Conservation (phyloP, 2,888 invertebrate species). For the Xylophagus ater region DNA sequence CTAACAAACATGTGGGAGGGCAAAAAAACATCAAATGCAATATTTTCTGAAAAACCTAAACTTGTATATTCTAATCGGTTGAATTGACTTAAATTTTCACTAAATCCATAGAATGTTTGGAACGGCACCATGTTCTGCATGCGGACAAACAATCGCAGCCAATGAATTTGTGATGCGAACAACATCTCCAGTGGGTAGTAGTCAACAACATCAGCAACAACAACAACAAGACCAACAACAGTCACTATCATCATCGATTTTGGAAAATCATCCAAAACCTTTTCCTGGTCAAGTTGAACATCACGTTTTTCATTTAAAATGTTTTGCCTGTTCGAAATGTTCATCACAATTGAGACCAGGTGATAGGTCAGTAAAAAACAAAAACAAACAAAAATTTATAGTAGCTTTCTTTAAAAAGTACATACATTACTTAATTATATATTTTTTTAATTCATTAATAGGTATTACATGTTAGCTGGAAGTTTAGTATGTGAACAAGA, state of each 20-base stretch:
- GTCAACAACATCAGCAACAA: slow-evolving; percentile 20
- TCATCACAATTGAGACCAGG: slow-evolving; percentile 75
- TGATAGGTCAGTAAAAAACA: slow-evolving; percentile 60
- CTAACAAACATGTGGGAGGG: no score
- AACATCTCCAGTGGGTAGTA: slow-evolving; percentile 24
- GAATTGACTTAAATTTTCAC: no score
- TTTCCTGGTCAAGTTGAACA: slow-evolving; percentile 38
- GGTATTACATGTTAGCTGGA: slow-evolving; percentile 79
- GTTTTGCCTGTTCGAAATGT: slow-evolving; percentile 89
- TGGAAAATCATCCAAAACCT: slow-evolving; percentile 21
- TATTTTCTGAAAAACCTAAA: no score
- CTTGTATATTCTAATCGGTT: no score
- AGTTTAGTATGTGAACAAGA: slow-evolving; percentile 85
- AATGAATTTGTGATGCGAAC: slow-evolving; percentile 80
- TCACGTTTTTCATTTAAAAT: slow-evolving; percentile 86
- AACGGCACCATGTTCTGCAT: slow-evolving; percentile 77
- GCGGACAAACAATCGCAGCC: slow-evolving; percentile 81
- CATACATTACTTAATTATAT: not conserved
- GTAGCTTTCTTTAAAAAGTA: not conserved
- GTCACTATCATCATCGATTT: slow-evolving; percentile 18
- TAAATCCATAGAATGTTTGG: slow-evolving; percentile 89
- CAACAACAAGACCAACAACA: slow-evolving; percentile 37
- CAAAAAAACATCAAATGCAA: no score
- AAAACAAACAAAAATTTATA: no score
- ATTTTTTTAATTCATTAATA: slow-evolving; percentile 26